phyloP scores from a whole-genome alignment of 2,888 invertebrate species.

The Schrankia costaestrigalis region DNA sequence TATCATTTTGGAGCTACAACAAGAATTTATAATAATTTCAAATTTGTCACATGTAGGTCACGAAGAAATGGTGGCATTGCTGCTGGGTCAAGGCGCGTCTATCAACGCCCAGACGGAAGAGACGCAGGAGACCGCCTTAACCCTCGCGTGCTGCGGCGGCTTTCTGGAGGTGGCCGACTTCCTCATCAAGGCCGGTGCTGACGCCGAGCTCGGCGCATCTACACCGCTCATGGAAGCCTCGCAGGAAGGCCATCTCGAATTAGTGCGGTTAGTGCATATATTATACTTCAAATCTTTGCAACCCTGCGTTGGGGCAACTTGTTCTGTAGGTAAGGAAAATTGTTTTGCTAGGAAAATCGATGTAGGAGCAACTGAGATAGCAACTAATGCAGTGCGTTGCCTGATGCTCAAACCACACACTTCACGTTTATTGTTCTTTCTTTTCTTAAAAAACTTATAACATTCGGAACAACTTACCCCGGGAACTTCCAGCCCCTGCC shows the following conservation, averaged over 20 bases:
- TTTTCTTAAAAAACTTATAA: too few relatives aligned
- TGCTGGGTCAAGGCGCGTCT: slow-evolving; percentile 95
- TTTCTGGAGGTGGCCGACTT: slow-evolving; percentile 96
- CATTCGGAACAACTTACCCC: too few relatives aligned
- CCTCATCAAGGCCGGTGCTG: slow-evolving; percentile 96
- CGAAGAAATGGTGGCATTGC: slow-evolving; percentile 97
- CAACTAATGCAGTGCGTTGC: too few relatives aligned
- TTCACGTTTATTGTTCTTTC: too few relatives aligned
- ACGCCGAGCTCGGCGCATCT: slow-evolving; percentile 96
- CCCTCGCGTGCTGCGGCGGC: slow-evolving; percentile 96
- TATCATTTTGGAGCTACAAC: not conserved
- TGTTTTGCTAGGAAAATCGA: too few relatives aligned
- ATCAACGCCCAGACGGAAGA: slow-evolving; percentile 99
- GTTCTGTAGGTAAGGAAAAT: too few relatives aligned
- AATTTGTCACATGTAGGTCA: slow-evolving; percentile 83
- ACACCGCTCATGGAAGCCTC: slow-evolving; percentile 99
- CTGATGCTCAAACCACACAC: too few relatives aligned
- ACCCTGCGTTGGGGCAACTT: too few relatives aligned
- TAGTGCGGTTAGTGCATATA: slow-evolving; percentile 83
- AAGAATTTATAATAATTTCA: not conserved
- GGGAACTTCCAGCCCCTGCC: too few relatives aligned
- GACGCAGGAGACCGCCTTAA: slow-evolving; percentile 97
- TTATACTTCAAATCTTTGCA: not conserved
- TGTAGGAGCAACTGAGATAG: too few relatives aligned
- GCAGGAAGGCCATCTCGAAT: slow-evolving; percentile 97